phyloP scores from a whole-genome alignment of 2,888 invertebrate species.

The Lysandra bellargus region DNA sequence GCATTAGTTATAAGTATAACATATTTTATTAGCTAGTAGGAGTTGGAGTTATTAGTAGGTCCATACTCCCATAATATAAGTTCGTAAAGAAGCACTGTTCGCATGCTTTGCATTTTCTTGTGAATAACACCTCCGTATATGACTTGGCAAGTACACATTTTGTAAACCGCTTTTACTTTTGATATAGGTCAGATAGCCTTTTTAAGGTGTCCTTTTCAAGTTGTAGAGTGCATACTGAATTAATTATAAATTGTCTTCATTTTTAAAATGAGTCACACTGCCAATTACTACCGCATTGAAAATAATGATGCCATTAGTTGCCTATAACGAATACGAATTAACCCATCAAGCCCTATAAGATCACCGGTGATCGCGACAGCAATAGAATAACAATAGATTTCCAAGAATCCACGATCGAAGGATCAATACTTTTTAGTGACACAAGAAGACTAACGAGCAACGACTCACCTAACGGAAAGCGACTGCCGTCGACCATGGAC shows the following conservation, averaged over 20 bases:
- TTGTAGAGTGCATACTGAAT: constrained; percentile 9
- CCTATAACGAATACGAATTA: not conserved
- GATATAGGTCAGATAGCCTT: constrained; percentile 20
- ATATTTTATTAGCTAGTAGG: no score
- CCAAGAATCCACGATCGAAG: no score
- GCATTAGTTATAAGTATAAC: no score
- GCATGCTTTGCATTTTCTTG: not conserved
- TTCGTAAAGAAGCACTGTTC: not conserved
- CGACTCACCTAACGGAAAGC: no score
- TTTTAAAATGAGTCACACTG: constrained; percentile 6
- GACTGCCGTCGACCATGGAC: no score
- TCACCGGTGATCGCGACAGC: no score
- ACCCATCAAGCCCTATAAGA: no score
- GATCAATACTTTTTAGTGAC: no score
- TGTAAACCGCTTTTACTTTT: constrained; percentile 8
- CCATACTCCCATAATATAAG: not conserved
- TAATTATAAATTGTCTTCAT: not conserved
- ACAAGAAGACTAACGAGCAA: no score
- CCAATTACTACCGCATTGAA: not conserved
- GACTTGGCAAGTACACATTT: not conserved
- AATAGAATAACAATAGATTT: no score
- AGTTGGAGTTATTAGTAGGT: no score
- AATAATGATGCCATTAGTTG: not conserved
- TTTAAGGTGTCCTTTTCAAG: constrained; percentile 1
- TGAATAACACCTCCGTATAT: not conserved